phyloP scores from a whole-genome alignment of 2,797 vertebrate species.

The Argyrosomus regius region DNA sequence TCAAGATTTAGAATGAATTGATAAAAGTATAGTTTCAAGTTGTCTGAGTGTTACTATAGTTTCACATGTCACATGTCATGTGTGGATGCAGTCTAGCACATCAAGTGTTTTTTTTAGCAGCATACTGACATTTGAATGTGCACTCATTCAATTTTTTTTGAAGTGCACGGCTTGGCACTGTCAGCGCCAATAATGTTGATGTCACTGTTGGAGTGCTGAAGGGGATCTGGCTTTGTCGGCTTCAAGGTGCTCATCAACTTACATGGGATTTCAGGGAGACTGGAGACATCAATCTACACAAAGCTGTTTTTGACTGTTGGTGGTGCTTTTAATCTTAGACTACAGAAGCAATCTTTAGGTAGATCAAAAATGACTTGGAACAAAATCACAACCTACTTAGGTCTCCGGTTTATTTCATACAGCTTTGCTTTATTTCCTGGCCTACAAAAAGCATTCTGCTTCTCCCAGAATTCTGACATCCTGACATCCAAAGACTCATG shows the following conservation, averaged over 20 bases:
- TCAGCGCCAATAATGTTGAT: conserved; percentile 36
- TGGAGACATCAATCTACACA: conserved; percentile 25
- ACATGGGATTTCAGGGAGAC: conserved; percentile 10
- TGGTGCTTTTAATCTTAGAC: conserved; percentile 3
- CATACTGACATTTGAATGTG: conserved; percentile 24
- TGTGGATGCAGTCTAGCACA: conserved; percentile 4
- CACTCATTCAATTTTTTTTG: neutral
- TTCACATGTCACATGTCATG: neutral
- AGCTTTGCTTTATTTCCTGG: neutral
- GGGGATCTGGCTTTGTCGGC: conserved; percentile 28
- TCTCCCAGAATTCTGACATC: neutral
- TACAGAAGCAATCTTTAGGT: neutral
- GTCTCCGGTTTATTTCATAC: neutral
- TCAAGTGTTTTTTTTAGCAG: neutral
- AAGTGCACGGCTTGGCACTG: neutral
- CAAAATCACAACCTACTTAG: neutral
- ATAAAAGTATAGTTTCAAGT: neutral
- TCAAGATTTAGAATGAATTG: too few relatives aligned
- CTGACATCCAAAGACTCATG: neutral
- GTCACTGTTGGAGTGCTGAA: conserved; percentile 36
- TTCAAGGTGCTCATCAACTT: conserved; percentile 32
- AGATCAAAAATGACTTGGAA: neutral
- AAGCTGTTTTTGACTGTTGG: conserved; percentile 22
- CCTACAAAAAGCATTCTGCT: neutral
- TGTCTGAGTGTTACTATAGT: too few relatives aligned